Base-by-base conservation (phyloP, 2,888 invertebrate genomes). In the Actias luna region DNA sequence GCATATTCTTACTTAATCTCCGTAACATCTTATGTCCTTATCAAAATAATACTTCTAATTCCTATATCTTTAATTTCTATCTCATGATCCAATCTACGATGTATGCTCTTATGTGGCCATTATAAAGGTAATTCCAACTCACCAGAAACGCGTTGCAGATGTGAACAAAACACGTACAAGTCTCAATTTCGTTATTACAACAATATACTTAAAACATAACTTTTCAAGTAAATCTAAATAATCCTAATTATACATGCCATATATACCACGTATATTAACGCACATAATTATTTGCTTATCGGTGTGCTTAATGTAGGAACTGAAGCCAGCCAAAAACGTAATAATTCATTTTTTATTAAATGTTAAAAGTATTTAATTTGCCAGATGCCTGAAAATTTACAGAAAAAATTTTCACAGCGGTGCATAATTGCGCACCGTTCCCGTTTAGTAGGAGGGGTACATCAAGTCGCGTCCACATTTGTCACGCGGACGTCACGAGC, bases 401-500 rank as follows among this genome's bases (percentile, higher is more conserved):
- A 69, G 80, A 76, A 68, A 79, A 76, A 86, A 87, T 87, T 87
- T 88, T 85, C 85, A 87, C 82, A 80, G 84, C 77, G 74, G 75
- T 82, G 84, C 83, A 88, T 88, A 89, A 89, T 88, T 81, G 83
- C 75, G 83, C 74, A 73, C 74, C 69, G 77, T 79, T 78, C 82
- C 75, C 81, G 78, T 76, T 73, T 74, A 65, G 76, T 69, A 75
- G 70, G 73, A 74, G 75, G 78, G 80, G 82, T 76, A 82, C 79
- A 85, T 86, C 86, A 85, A 88, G 87, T 81, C 80, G 79, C 83
- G 89, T 88, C 87, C 87, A 89, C 89, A 92, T 93, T 93, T 93
- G 92, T 93, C 93, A 92, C 87, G 82, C 84, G 84, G 84, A 79
- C 87, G 91, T 92, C 92, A 93, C 82, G 83, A 88, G 89, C 83